Conservation (phyloP, 2,888 invertebrate genomes). For the Dolichomitus sp. region DNA sequence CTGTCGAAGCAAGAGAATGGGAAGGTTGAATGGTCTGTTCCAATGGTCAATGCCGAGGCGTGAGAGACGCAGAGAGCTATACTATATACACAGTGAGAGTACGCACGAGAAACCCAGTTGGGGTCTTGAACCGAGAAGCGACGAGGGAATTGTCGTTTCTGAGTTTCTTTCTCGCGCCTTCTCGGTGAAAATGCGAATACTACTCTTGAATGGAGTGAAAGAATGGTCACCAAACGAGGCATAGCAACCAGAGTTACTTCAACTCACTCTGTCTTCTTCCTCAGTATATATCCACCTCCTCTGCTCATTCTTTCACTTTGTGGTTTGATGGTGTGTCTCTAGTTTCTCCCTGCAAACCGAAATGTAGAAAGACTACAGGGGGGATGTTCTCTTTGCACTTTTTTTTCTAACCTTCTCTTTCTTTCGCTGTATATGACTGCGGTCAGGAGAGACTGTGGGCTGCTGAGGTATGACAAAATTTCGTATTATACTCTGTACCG, state of each 20-base stretch:
- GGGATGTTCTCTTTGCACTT: slow-evolving; percentile 42
- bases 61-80: slow-evolving; percentile 72
- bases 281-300: slow-evolving; percentile 15
- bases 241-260: slow-evolving; percentile 68
- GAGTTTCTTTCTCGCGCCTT: slow-evolving; percentile 41
- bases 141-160: slow-evolving; percentile 61
- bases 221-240: slow-evolving; percentile 81
- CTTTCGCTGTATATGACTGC: slow-evolving; percentile 42
- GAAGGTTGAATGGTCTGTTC: slow-evolving; percentile 75
- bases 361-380: slow-evolving; percentile 55
- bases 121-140: slow-evolving; percentile 35
- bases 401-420: slow-evolving; percentile 38
- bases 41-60: slow-evolving; percentile 83
- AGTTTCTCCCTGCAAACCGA: slow-evolving; percentile 44
- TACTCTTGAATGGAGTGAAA: slow-evolving; percentile 78
- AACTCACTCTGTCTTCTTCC: slow-evolving; percentile 38
- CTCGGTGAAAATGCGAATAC: slow-evolving; percentile 78
- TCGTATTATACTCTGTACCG: slow-evolving; percentile 52
- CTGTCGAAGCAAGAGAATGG: slow-evolving; percentile 82
- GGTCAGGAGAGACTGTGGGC: slow-evolving; percentile 44
- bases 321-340: slow-evolving; percentile 57
- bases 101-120: slow-evolving; percentile 48
- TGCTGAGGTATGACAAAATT: slow-evolving; percentile 71
- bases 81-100: slow-evolving; percentile 18
- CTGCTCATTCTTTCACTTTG: slow-evolving; percentile 48